These are phyloP conservation scores for Cromileptes altivelis DNA, from an alignment of 2,113 vertebrate genomes.

Conservation along the genomic window DNA sequence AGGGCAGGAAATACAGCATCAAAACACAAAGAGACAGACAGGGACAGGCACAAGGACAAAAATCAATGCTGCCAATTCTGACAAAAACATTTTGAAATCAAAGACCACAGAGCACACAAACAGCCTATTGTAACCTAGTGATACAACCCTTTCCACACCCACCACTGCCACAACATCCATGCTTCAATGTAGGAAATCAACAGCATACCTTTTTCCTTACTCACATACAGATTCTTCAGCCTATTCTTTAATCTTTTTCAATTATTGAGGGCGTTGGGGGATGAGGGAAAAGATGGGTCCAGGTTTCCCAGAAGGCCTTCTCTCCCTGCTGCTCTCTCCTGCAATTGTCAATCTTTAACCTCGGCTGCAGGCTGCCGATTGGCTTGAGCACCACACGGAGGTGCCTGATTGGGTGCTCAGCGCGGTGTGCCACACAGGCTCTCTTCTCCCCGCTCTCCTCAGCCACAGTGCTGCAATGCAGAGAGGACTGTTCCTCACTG, in stretches of 20 bases:
- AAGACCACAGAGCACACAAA: conserved; percentile 55
- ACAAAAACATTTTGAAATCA: conserved; percentile 54
- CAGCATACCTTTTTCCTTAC: conserved; percentile 88
- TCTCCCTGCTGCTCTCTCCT: conserved; percentile 89
- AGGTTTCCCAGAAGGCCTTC: conserved; percentile 98
- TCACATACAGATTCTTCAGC: conserved; percentile 87
- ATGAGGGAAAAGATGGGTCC: conserved; percentile 91
- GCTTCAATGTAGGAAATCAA: conserved; percentile 82
- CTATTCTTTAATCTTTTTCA: conserved; percentile 81
- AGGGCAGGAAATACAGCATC: conserved; percentile 56
- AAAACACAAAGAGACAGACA: conserved; percentile 55
- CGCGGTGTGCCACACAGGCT: conserved; percentile 85
- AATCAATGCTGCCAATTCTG: conserved; percentile 57
- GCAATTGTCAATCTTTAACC: conserved; percentile 97
- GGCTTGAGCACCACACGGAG: conserved; percentile 86
- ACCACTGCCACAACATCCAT: conserved; percentile 69
- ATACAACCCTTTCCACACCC: conserved; percentile 64
- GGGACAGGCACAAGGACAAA: conserved; percentile 28
- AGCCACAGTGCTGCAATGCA: conserved; percentile 97
- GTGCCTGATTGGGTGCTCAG: conserved; percentile 87
- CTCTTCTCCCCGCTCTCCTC: conserved; percentile 88
- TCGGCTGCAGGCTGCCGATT: conserved; percentile 90
- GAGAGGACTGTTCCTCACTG: conserved; percentile 85
- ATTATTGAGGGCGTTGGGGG: conserved; percentile 86
- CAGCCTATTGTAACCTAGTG: conserved; percentile 50